Evolutionary conservation across 2,888 invertebrate genomes (phyloP).

Genomic region (Pantelozetes paolii): DNA sequence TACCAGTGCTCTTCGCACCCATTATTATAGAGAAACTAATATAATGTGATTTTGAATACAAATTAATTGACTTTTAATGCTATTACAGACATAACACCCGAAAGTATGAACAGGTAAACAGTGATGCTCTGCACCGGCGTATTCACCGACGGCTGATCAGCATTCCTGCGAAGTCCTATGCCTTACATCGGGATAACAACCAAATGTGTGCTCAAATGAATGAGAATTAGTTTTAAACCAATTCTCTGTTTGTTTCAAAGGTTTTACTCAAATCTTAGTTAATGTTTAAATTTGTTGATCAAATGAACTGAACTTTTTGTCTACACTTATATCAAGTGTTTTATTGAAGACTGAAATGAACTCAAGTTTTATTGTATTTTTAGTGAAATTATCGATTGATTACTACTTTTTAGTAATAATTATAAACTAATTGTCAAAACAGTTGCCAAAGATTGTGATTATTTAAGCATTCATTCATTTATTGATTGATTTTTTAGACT

Average conservation of each 20-base stretch:
- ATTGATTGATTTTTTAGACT: too few species aligned
- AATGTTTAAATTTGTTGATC: background rate
- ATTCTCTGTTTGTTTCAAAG: background rate
- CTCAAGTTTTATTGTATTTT: constrained; percentile 2
- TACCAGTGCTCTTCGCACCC: background rate
- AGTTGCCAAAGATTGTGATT: constrained; percentile 34
- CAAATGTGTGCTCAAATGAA: constrained; percentile 63
- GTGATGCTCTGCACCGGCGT: constrained; percentile 61
- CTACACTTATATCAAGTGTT: background rate
- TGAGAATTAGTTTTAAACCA: background rate
- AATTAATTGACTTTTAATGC: too few species aligned
- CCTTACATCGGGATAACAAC: constrained; percentile 71
- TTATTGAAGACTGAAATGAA: background rate
- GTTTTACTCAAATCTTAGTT: background rate
- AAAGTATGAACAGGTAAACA: constrained; percentile 64
- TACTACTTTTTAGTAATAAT: background rate
- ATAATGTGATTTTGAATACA: too few species aligned
- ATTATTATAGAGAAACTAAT: background rate
- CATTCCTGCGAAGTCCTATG: constrained; percentile 67
- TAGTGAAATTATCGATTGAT: constrained; percentile 1
- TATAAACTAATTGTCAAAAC: constrained; percentile 32
- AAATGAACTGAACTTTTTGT: background rate
- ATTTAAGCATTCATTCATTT: background rate
- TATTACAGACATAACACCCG: constrained; percentile 62
- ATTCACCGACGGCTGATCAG: constrained; percentile 58